Percentiles rank a stretch among this genome's conserved stretches.
These are phyloP conservation scores for Drosophila insularis DNA, from an alignment of 1,140 invertebrate species.

Conservation along the genomic window DNA sequence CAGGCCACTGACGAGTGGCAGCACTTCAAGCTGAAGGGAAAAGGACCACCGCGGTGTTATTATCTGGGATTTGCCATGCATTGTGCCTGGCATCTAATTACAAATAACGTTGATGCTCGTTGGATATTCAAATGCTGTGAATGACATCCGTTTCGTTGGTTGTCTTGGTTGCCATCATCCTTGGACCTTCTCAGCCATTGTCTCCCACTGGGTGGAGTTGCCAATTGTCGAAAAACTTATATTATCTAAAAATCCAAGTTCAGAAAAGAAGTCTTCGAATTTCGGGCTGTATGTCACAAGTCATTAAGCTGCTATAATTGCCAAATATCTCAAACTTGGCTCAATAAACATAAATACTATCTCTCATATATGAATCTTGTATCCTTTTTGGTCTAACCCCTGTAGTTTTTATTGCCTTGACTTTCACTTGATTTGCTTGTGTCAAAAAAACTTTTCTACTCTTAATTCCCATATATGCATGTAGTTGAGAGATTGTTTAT, in stretches of 20 bases:
- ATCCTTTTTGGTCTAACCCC: conserved; percentile 26
- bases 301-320: conserved; percentile 77
- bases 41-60: conserved; percentile 70
- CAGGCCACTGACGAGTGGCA: conserved; percentile 73
- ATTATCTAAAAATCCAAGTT: neutral
- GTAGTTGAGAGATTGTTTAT: conserved; percentile 50
- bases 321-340: conserved; percentile 34
- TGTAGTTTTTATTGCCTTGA: conserved; percentile 67
- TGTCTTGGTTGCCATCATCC: conserved; percentile 45
- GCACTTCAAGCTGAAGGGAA: conserved; percentile 26
- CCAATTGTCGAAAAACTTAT: conserved; percentile 28
- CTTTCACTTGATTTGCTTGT: conserved; percentile 72
- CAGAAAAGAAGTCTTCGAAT: neutral
- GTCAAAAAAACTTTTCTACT: conserved; percentile 45
- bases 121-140: conserved; percentile 68
- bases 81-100: conserved; percentile 75
- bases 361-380: neutral
- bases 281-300: conserved; percentile 49
- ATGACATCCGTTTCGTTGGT: conserved; percentile 59
- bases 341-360: conserved; percentile 69
- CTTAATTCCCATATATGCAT: no score
- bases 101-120: conserved; percentile 40
- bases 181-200: conserved; percentile 20
- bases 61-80: conserved; percentile 73
- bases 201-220: conserved; percentile 5